Percentiles rank a stretch among this genome's conserved stretches.
Evolutionary conservation across 2,113 vertebrate species (phyloP).

Genomic region (Syngnathoides biaculeatus): DNA sequence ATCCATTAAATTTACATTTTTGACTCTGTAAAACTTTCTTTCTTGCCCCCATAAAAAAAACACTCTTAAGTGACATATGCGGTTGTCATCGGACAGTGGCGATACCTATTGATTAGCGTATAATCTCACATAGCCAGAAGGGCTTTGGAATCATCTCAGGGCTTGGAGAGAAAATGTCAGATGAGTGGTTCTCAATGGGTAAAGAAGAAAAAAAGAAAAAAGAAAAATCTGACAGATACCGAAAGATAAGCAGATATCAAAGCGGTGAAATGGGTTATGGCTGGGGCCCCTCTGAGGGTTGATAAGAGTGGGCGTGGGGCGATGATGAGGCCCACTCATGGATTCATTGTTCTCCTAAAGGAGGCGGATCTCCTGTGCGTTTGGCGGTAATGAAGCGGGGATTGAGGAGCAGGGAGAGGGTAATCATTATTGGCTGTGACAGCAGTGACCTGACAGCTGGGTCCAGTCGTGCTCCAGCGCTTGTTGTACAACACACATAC

Average conservation of each 20-base stretch:
- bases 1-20: neutral
- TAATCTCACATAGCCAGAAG: conserved; percentile 66
- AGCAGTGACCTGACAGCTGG: conserved; percentile 76
- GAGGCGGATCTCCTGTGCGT: conserved; percentile 61
- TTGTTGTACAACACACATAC: conserved; percentile 72
- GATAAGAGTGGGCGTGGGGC: conserved; percentile 71
- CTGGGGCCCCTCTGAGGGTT: conserved; percentile 50
- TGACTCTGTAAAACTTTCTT: too few relatives aligned
- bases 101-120: conserved; percentile 50
- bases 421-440: conserved; percentile 79
- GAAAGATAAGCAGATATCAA: conserved; percentile 69
- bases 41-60: neutral
- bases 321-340: conserved; percentile 73
- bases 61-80: neutral
- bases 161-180: conserved; percentile 43
- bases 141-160: conserved; percentile 54
- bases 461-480: conserved; percentile 76
- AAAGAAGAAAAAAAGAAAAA: conserved; percentile 39
- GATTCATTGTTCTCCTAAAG: conserved; percentile 72
- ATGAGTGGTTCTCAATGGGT: conserved; percentile 46
- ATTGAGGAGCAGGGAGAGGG: conserved; percentile 68
- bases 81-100: neutral
- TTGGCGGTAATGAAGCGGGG: conserved; percentile 69
- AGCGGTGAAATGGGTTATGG: conserved; percentile 42
- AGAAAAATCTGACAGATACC: conserved; percentile 55